A percentile compares a stretch with the other conserved stretches of the same genome.
Evolutionary conservation across 92 coral and sea anemone species (phyloP).

Genomic region (Scolanthus callimorphus): DNA sequence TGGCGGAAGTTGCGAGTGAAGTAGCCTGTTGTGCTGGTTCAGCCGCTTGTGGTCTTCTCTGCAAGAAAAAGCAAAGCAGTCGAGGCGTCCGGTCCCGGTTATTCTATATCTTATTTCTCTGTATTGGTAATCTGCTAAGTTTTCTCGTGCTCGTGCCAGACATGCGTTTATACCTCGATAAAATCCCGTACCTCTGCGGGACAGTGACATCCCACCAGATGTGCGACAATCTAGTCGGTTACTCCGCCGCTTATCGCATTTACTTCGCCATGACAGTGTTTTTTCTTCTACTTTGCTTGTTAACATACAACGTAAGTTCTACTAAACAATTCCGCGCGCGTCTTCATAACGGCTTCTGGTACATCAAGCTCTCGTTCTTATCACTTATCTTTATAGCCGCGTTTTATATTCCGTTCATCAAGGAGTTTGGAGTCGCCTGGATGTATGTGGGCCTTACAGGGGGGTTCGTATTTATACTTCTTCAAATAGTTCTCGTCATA

Average conservation of each 20-base stretch:
- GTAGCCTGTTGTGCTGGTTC: slow-evolving; percentile 98
- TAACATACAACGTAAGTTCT: slow-evolving; percentile 79
- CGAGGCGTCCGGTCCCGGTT: slow-evolving; percentile 78
- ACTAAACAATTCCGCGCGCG: slow-evolving; percentile 83
- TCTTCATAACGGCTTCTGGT: slow-evolving; percentile 94
- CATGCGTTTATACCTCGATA: slow-evolving; percentile 68
- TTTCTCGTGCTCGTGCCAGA: slow-evolving; percentile 82
- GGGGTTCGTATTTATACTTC: slow-evolving; percentile 81
- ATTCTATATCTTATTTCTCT: slow-evolving; percentile 64
- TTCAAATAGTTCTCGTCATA: slow-evolving; percentile 83
- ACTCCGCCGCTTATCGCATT: slow-evolving; percentile 93
- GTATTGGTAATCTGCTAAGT: slow-evolving; percentile 63
- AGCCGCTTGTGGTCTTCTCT: slow-evolving; percentile 81
- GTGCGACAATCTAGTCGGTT: slow-evolving; percentile 91
- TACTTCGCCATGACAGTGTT: slow-evolving; percentile 79
- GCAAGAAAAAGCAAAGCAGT: slow-evolving; percentile 60
- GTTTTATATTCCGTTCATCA: slow-evolving; percentile 73
- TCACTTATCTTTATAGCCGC: slow-evolving; percentile 58
- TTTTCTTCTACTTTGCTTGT: slow-evolving; percentile 47
- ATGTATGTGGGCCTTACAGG: slow-evolving; percentile 94
- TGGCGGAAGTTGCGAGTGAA: slow-evolving; percentile 99
- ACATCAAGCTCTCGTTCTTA: slow-evolving; percentile 73
- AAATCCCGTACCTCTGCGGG: slow-evolving; percentile 90
- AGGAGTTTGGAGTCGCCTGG: slow-evolving; percentile 71
- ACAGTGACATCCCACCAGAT: slow-evolving; percentile 60